Conservation (phyloP, 2,888 invertebrate species). For the Clistopyga incitator region DNA sequence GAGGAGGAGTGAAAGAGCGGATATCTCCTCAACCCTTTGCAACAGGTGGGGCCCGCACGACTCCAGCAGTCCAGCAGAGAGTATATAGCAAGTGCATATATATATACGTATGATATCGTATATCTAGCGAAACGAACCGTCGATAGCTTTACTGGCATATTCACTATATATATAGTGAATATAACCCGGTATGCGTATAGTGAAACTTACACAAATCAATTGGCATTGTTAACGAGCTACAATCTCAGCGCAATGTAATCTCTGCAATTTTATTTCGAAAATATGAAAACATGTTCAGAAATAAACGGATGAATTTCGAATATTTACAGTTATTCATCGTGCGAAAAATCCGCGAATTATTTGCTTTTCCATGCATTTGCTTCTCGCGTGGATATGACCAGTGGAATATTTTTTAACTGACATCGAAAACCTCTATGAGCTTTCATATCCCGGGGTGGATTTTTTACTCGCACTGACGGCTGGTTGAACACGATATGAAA, state of each 20-base stretch:
- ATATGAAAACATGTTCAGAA: background rate
- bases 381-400: background rate
- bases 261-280: background rate
- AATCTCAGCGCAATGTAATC: background rate
- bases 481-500: constrained; percentile 1
- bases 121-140: constrained; percentile 29
- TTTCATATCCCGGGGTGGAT: background rate
- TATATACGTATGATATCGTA: background rate
- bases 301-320: background rate
- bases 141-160: constrained; percentile 1
- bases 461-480: background rate
- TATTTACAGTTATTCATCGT: background rate
- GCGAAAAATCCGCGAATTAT: background rate
- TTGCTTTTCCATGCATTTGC: background rate
- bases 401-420: background rate
- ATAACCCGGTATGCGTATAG: constrained; percentile 15
- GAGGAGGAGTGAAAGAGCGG: constrained; percentile 29
- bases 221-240: background rate
- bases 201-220: constrained; percentile 11
- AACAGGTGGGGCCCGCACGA: constrained; percentile 69
- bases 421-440: background rate
- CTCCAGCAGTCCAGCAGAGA: constrained; percentile 45
- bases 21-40: constrained; percentile 63
- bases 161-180: constrained; percentile 4
- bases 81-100: constrained; percentile 28